These are phyloP conservation scores for Andrena haemorrhoa DNA, from an alignment of 2,888 invertebrate species.

Conservation along the genomic window DNA sequence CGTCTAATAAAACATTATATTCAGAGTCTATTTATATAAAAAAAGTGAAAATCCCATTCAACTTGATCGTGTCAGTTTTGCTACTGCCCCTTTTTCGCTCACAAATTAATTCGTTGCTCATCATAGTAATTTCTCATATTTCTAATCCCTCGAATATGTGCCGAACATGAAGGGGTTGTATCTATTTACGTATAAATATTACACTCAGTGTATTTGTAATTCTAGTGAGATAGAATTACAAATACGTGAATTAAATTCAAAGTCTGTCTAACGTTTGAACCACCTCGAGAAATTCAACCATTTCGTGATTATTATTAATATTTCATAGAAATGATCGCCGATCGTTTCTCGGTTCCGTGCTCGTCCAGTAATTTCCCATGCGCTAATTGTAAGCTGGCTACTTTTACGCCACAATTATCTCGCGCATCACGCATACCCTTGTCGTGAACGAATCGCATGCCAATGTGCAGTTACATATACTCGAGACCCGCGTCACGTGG, in stretches of 20 bases:
- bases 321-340: background rate
- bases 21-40: too few relatives aligned
- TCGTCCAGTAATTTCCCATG: background rate
- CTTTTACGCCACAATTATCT: slow-evolving; percentile 10
- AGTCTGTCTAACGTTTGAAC: background rate
- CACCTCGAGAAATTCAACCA: background rate
- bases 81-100: background rate
- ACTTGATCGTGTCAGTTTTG: too few relatives aligned
- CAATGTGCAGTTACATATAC: slow-evolving; percentile 18
- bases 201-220: too few relatives aligned
- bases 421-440: slow-evolving; percentile 10
- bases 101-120: background rate
- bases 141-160: slow-evolving; percentile 1
- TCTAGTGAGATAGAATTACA: slow-evolving; percentile 11
- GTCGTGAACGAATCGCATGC: slow-evolving; percentile 26
- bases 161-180: background rate
- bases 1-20: too few relatives aligned
- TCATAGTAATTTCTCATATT: background rate
- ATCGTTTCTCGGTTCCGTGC: background rate
- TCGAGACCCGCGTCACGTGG: slow-evolving; percentile 10
- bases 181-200: slow-evolving; percentile 17
- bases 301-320: background rate
- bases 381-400: background rate
- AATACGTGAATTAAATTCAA: slow-evolving; percentile 6
- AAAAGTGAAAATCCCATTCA: too few relatives aligned